Percentiles rank a stretch among this genome's conserved stretches.
phyloP scores from a whole-genome alignment of 2,113 vertebrate species.

The Salminus brasiliensis region DNA sequence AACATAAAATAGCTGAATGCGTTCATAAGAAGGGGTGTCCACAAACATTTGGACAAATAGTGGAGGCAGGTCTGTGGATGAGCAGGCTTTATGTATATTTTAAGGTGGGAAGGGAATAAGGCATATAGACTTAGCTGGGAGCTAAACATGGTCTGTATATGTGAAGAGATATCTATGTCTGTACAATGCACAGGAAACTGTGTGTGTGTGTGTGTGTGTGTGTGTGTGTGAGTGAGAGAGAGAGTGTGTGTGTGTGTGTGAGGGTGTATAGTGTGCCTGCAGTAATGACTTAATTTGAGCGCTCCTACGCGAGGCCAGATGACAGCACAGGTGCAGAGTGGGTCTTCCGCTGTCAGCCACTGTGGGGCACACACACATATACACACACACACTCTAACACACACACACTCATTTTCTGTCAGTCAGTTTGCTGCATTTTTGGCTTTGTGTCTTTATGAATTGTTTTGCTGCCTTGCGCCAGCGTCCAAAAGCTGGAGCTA shows the following conservation, averaged over 20 bases:
- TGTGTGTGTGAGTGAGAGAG: background rate
- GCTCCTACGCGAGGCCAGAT: constrained; percentile 65
- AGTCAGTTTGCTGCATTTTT: background rate
- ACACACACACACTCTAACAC: constrained; percentile 14
- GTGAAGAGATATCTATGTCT: no score
- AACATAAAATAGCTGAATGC: no score
- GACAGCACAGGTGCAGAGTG: constrained; percentile 71
- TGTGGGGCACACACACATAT: constrained; percentile 46
- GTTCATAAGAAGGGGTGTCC: no score
- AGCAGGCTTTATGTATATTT: constrained; percentile 6
- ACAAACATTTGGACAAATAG: no score
- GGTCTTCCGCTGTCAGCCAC: constrained; percentile 61
- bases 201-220: no score
- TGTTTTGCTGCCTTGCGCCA: background rate
- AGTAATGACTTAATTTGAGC: constrained; percentile 71
- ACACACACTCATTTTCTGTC: background rate
- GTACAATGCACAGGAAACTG: no score
- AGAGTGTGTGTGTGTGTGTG: background rate
- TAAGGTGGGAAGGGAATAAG: background rate
- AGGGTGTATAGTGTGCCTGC: constrained; percentile 53
- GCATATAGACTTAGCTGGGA: no score
- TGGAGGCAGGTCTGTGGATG: no score
- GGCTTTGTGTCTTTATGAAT: background rate
- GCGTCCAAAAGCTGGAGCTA: background rate
- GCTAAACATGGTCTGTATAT: no score